These are phyloP conservation scores for Agriopis aurantiaria DNA, from an alignment of 2,888 invertebrate species.

Conservation along the genomic window DNA sequence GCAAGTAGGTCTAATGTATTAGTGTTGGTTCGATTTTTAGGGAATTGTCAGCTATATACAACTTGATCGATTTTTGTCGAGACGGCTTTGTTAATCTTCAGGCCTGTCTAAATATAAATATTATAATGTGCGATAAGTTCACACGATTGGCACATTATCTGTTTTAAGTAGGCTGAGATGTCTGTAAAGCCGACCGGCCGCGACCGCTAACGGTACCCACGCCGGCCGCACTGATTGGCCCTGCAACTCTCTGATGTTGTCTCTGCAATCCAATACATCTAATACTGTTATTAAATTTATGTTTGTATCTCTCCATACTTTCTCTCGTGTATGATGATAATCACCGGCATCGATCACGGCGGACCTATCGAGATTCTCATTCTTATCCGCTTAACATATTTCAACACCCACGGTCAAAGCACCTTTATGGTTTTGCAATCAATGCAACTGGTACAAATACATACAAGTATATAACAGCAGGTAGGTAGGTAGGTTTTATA, in stretches of 20 bases:
- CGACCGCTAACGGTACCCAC: slow-evolving; percentile 73
- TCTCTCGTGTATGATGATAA: slow-evolving; percentile 74
- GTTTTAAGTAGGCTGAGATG: slow-evolving; percentile 72
- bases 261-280: slow-evolving; percentile 81
- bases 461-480: slow-evolving; percentile 6
- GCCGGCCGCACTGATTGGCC: slow-evolving; percentile 69
- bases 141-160: slow-evolving; percentile 71
- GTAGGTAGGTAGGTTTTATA: slow-evolving; percentile 12
- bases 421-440: slow-evolving; percentile 52
- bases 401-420: slow-evolving; percentile 61
- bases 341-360: slow-evolving; percentile 74
- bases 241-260: slow-evolving; percentile 74
- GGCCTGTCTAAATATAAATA: slow-evolving; percentile 1
- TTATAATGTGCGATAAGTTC: slow-evolving; percentile 49
- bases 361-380: slow-evolving; percentile 65
- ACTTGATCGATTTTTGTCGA: no score
- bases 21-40: no score
- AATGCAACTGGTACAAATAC: slow-evolving; percentile 37
- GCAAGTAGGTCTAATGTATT: no score
- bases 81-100: not conserved
- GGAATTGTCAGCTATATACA: no score
- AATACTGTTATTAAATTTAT: slow-evolving; percentile 83
- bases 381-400: slow-evolving; percentile 70
- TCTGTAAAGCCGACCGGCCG: slow-evolving; percentile 63
- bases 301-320: slow-evolving; percentile 75